Evolutionary conservation across 2,888 invertebrate species (phyloP), one percentile per base, ranked within the genome.

Genomic region (Ennomos fuscantarius): DNA sequence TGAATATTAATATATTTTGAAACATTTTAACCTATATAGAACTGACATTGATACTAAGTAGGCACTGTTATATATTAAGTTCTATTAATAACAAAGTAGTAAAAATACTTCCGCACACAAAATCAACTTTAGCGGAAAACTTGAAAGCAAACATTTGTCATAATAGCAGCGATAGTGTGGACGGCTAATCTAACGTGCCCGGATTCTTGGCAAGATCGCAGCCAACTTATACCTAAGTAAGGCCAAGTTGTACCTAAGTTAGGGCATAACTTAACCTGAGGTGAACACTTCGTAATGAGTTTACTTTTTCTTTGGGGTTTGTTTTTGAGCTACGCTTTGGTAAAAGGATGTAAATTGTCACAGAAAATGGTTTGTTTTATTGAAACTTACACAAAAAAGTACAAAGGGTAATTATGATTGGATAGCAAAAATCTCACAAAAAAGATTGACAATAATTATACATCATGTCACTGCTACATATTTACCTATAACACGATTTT

Each of bases 211-310:
- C 65, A 60, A 48, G 45, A 35, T 36, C 33, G 15, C 34, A 15
- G 12, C 34, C 43, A 66, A 60, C 55, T 64, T 65, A 50, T 55
- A 59, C 55, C 52, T 60, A 63, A 63, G 61, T 42, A 47, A 56
- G 24, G 36, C 50, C 50, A 66, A 62, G 56, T 62, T 59, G 52
- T 55, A 59, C 54, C 53, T 61, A 63, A 66, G 66, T 42, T 69
- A 46, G 55, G 54, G 50, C 58, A 61, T 65, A 69, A 66, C 66
- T 66, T 66, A 65, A 66, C 60, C 62, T 62, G 62, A 69, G 63
- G 63, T 69, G 65, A 63, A 58, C 54, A 57, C 63, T 66, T 62
- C 24, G 55, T 65, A 69, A 69, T 66, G 66, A 66, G 63, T 66
- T 69, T 58, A 59, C 61, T 62, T 60, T 63, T 63, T 60, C 52